phyloP scores from a whole-genome alignment of 1,140 invertebrate species.

The Maniola jurtina region DNA sequence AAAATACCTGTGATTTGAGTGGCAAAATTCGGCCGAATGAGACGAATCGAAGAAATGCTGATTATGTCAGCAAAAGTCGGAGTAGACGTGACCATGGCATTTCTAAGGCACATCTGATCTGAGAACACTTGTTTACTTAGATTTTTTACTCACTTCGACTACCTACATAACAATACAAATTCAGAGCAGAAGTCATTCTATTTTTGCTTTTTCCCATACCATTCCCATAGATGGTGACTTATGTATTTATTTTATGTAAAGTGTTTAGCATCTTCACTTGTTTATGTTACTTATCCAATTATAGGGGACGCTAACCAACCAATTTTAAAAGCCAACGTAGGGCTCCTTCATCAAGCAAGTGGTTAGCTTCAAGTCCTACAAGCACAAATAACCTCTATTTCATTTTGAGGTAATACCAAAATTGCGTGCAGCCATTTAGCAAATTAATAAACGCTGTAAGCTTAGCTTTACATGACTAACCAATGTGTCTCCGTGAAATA shows the following conservation, averaged over 20 bases:
- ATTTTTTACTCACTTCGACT: too few relatives aligned
- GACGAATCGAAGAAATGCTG: too few relatives aligned
- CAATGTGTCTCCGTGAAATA: constrained; percentile 47
- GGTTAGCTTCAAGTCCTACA: constrained; percentile 13
- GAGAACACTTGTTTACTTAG: too few relatives aligned
- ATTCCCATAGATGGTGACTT: neutral
- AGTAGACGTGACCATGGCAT: too few relatives aligned
- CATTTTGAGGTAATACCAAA: constrained; percentile 12
- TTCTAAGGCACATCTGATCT: too few relatives aligned
- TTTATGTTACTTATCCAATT: constrained; percentile 37
- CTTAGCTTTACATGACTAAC: constrained; percentile 16
- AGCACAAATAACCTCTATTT: constrained; percentile 22
- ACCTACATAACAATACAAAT: too few relatives aligned
- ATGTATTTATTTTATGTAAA: constrained; percentile 28
- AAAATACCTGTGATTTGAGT: too few relatives aligned
- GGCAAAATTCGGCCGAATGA: too few relatives aligned
- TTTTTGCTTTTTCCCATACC: neutral
- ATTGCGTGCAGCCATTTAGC: constrained; percentile 20
- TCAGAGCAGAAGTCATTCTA: neutral
- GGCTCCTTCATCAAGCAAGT: neutral
- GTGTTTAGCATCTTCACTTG: constrained; percentile 45
- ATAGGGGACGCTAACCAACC: constrained; percentile 40
- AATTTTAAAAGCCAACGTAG: constrained; percentile 28
- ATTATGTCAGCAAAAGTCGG: too few relatives aligned
- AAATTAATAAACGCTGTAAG: constrained; percentile 9